These are phyloP conservation scores for Pomatorhinus ruficollis DNA, from an alignment of 2,113 vertebrate species.

Conservation along the genomic window DNA sequence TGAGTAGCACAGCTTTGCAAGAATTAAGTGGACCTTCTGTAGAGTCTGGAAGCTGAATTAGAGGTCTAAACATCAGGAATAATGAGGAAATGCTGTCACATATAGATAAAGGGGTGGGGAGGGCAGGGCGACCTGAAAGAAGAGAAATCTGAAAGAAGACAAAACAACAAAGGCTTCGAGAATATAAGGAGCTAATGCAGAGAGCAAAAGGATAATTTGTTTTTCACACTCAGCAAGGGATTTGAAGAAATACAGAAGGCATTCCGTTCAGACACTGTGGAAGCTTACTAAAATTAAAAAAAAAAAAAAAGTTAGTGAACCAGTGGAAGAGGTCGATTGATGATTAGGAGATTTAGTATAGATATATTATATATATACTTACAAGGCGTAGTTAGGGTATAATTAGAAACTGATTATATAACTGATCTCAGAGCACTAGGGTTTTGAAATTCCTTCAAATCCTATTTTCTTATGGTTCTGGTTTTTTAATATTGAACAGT, in stretches of 20 bases:
- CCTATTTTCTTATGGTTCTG: not conserved
- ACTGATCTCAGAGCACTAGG: not conserved
- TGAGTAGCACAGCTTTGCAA: not conserved
- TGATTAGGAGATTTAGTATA: not conserved
- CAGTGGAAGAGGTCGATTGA: not conserved
- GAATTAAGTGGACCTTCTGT: not conserved
- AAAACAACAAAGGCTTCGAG: not conserved
- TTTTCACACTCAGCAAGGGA: not conserved
- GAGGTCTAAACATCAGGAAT: not conserved
- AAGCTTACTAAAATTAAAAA: not conserved
- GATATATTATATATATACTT: not conserved
- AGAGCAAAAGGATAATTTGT: not conserved
- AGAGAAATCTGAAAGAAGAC: not conserved
- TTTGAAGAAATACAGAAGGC: not conserved
- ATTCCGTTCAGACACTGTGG: not conserved
- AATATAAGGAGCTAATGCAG: not conserved
- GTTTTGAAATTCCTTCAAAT: not conserved
- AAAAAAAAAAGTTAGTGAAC: not conserved
- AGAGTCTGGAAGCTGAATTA: not conserved
- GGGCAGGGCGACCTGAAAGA: not conserved
- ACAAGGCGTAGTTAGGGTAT: not conserved
- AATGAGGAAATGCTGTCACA: not conserved
- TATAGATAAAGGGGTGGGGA: not conserved
- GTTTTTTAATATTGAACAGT: not conserved
- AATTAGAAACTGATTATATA: not conserved